Evolutionary conservation across 2,888 invertebrate genomes (phyloP), one percentile per base, ranked within the genome.

Genomic region (Melanchra persicariae): DNA sequence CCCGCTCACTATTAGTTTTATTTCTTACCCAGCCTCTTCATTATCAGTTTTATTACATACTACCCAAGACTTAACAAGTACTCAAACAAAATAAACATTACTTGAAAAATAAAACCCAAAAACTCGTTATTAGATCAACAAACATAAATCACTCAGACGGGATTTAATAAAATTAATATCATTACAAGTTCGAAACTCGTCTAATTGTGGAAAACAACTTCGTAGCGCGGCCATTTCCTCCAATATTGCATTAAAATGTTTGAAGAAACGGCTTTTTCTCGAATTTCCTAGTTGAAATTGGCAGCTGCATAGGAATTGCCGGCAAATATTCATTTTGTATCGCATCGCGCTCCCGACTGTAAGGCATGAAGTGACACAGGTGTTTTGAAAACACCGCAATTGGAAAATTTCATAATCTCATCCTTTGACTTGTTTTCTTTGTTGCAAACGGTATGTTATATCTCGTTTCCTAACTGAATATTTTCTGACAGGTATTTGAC

Each of bases 261-360:
- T 22, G 30, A 54, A 58, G n/a, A 17, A 72, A 52, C 59, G 52
- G 52, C 69, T 68, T 76, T 72, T 70, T 70, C 45, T 19, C 24
- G 24, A 63, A 72, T 64, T 64, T 43, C 61, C 43, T 59, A 30
- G 62, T 70, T 74, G 75, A 68, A 70, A 68, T 81, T 80, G 84
- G 78, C 85, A 87, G 88, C 82, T 87, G 89, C 88, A 88, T 88
- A 86, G 86, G 66, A 87, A 89, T 88, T 59, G 84, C 63, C 76
- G 60, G 65, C 82, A 85, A 85, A 87, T 85, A 86, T 86, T 88
- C 87, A 88, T 88, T 88, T 87, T 80, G 87, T 85, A 82, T 84
- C 70, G 74, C 72, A 74, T 73, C 71, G 71, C 57, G 74, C 70
- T 66, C 62, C 51, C 70, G 67, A 76, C 70, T 71, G 77, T 76